These are phyloP conservation scores for Petrolisthes manimaculis DNA, from an alignment of 2,888 invertebrate genomes.

Conservation along the genomic window DNA sequence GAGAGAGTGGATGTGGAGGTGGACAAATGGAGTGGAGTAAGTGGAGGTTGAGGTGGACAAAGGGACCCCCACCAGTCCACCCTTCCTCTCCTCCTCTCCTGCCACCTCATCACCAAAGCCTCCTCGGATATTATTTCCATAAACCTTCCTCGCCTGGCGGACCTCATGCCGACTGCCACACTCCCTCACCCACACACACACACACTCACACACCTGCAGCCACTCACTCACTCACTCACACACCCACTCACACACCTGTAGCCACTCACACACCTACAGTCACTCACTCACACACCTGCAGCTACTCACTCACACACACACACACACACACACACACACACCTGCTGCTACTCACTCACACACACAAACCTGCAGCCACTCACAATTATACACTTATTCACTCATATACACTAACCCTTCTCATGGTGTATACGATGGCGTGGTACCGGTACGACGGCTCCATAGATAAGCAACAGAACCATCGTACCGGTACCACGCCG, in stretches of 20 bases:
- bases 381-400: too few species aligned
- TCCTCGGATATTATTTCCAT: background rate
- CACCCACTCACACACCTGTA: constrained; percentile 16
- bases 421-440: too few species aligned
- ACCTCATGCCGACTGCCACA: background rate
- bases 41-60: background rate
- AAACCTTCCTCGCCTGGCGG: background rate
- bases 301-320: background rate
- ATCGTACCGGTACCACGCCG: too few species aligned
- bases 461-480: too few species aligned
- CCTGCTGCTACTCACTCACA: background rate
- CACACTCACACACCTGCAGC: background rate
- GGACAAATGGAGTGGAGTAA: background rate
- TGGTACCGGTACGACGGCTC: too few species aligned
- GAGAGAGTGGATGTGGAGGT: background rate
- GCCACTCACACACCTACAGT: constrained; percentile 11
- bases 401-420: too few species aligned
- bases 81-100: too few species aligned
- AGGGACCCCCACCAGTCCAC: too few species aligned
- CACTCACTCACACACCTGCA: constrained; percentile 8
- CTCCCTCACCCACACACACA: constrained; percentile 8
- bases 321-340: background rate
- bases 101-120: too few species aligned
- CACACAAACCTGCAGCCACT: background rate
- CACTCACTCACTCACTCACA: constrained; percentile 17